Conservation (phyloP, 2,113 vertebrate genomes). For the Phalacrocorax carbo region DNA sequence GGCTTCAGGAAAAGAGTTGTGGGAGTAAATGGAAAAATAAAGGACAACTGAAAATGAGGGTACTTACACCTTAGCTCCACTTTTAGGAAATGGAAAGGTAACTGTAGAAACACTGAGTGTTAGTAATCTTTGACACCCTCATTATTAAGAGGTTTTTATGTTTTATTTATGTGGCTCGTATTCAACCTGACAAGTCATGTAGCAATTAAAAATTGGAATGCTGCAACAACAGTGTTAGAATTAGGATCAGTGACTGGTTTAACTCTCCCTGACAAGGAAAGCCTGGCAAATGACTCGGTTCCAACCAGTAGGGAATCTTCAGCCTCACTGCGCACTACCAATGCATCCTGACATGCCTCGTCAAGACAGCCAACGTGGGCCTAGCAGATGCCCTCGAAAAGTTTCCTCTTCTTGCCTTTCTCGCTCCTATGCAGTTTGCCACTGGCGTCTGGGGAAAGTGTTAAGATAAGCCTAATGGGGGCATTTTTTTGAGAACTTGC, state of each 20-base stretch:
- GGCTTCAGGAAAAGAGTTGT: background rate
- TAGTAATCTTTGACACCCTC: conserved; percentile 74
- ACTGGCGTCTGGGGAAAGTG: background rate
- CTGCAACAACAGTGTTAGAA: conserved; percentile 93
- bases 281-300: conserved; percentile 89
- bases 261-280: conserved; percentile 92
- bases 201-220: conserved; percentile 98
- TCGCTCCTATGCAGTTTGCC: background rate
- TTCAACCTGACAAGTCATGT: conserved; percentile 94
- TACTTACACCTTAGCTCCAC: background rate
- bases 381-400: conserved; percentile 63
- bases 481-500: background rate
- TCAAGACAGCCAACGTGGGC: conserved; percentile 65
- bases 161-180: conserved; percentile 83
- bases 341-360: conserved; percentile 84
- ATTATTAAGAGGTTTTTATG: conserved; percentile 84
- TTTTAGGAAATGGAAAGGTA: conserved; percentile 29
- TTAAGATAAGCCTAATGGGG: background rate
- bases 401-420: conserved; percentile 35
- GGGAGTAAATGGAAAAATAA: background rate
- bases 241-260: conserved; percentile 93
- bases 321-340: conserved; percentile 85
- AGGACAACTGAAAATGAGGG: background rate
- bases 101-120: conserved; percentile 3
- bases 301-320: conserved; percentile 90